phyloP scores from a whole-genome alignment of 2,797 vertebrate species.

The Anabacerthia variegaticeps region DNA sequence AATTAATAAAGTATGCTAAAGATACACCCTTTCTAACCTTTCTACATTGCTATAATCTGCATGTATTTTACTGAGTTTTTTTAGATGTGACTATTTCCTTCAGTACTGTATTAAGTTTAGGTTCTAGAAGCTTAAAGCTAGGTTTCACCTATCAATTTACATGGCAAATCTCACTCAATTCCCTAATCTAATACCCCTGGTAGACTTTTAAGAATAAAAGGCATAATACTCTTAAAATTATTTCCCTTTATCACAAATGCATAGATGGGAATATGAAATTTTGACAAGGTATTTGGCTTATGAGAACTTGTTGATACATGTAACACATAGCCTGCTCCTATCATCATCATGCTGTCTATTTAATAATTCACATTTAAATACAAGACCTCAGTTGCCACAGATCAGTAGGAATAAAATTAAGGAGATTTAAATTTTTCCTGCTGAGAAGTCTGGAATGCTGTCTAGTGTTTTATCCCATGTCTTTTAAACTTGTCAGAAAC shows the following conservation, averaged over 20 bases:
- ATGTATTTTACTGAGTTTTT: not conserved
- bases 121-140: not conserved
- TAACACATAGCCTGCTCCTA: not conserved
- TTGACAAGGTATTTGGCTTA: conserved; percentile 39
- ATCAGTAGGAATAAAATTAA: conserved; percentile 55
- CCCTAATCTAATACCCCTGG: not conserved
- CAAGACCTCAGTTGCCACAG: conserved; percentile 6
- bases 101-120: not conserved
- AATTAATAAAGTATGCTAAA: not conserved
- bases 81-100: not conserved
- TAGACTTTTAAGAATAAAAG: conserved; percentile 30
- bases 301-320: conserved; percentile 37
- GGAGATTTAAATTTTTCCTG: conserved; percentile 43
- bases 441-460: conserved; percentile 20
- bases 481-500: conserved; percentile 41
- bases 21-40: not conserved
- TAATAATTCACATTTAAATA: conserved; percentile 50
- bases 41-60: not conserved
- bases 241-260: conserved; percentile 17
- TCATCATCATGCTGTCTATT: conserved; percentile 29
- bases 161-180: conserved; percentile 1
- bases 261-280: conserved; percentile 12
- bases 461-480: conserved; percentile 4
- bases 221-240: conserved; percentile 16
- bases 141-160: not conserved